Evolutionary conservation across 2,888 invertebrate species (phyloP), one percentile per base, ranked within the genome.

Genomic region (Oeneis ivallda): DNA sequence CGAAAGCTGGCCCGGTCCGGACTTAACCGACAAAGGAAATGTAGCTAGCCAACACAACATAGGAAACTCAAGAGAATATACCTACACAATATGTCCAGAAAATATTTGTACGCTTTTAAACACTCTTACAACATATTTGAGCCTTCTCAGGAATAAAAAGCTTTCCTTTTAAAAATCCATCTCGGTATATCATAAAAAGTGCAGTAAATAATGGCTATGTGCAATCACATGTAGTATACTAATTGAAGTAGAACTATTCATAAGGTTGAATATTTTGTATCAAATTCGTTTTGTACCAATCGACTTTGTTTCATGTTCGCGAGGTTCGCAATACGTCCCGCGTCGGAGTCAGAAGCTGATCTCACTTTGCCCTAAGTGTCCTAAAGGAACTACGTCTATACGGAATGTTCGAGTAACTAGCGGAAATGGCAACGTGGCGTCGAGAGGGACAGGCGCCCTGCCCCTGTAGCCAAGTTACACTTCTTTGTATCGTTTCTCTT

Each of bases 231-330:
- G 73, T 81, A 37, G 73, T 81, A 37, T 72, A 73, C 81, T 85
- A 83, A 80, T 74, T 74, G 70, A 75, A 74, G 80, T 87, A 87
- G 71, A 73, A 74, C 76, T 82, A 83, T 79, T 83, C 78, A 80
- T 82, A 83, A 81, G 76, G 76, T 81, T 78, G 76, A 79, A 80
- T 78, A 79, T 75, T 76, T 76, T 75, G 78, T 83, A 85, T 86
- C 80, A 84, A 87, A 84, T 85, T 83, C 80, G 73, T 80, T 87
- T 90, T 91, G 90, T 89, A 89, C 90, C 87, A 84, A 83, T 81
- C 79, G 13, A 41, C 26, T 61, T 82, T 78, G 78, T 82, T 73
- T 72, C 74, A 70, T 78, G 71, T 77, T 77, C 73, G 70, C 66
- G 63, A 57, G 66, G 43, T n/a, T n/a, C n/a, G 62, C 65, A 47